Percentiles rank a stretch among this genome's conserved stretches.
phyloP scores from a whole-genome alignment of 64 coral and sea anemone genomes.

The Montipora efflorescens region DNA sequence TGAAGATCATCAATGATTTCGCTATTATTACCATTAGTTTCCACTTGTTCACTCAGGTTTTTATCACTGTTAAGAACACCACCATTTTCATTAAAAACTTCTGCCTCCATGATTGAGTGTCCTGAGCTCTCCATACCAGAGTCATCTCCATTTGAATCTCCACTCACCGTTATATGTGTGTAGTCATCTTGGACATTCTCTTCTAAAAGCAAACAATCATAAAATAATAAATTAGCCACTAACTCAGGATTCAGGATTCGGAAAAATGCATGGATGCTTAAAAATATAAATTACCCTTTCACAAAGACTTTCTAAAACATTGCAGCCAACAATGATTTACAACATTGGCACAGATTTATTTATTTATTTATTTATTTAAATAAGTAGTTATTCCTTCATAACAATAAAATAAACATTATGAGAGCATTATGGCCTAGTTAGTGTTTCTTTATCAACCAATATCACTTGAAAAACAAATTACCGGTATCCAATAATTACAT shows the following conservation, averaged over 20 bases:
- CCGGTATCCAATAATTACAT: too few relatives aligned
- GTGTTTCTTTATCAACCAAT: too few relatives aligned
- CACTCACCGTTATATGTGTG: not conserved
- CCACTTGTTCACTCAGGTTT: not conserved
- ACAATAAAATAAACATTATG: too few relatives aligned
- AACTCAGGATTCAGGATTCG: not conserved
- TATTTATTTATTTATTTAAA: too few relatives aligned
- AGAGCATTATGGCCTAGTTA: too few relatives aligned
- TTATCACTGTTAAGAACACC: not conserved
- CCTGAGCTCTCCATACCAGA: slow-evolving; percentile 48
- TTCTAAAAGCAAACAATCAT: not conserved
- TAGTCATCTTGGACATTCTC: slow-evolving; percentile 25
- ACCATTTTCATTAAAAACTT: slow-evolving; percentile 3
- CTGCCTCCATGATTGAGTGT: slow-evolving; percentile 27
- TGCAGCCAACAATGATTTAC: too few relatives aligned
- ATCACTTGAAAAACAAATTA: too few relatives aligned
- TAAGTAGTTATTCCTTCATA: too few relatives aligned
- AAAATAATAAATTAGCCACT: not conserved
- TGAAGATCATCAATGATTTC: not conserved
- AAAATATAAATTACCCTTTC: too few relatives aligned
- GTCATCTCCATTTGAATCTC: slow-evolving; percentile 1
- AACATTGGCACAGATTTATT: too few relatives aligned
- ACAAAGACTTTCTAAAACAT: too few relatives aligned
- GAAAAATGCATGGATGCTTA: too few relatives aligned
- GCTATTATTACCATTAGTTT: not conserved